Evolutionary conservation across 2,113 vertebrate genomes (phyloP), one percentile per base, ranked within the genome.

Genomic region (Zeus faber): DNA sequence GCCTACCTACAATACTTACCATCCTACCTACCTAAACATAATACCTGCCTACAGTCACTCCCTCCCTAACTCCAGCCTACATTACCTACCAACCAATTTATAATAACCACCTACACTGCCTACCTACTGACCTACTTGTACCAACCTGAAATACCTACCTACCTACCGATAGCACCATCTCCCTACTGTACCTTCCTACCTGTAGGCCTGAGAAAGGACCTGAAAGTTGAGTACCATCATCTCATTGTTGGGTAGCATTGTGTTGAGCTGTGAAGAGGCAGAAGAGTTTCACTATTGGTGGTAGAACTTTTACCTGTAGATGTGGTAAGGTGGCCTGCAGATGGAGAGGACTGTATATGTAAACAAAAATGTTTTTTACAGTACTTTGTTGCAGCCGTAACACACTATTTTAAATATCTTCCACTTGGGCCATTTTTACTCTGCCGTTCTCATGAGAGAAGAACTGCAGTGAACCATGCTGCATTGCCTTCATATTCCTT

Each of bases 201-300:
- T 18, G 27, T 16, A 24, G 39, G 18, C 1, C 57, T 25, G 57
- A 26, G 72, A 31, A 2, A 67, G 56, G 17, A 87, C 53, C 55
- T 76, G 69, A 13, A 90, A 57, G 62, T 84, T 75, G 7, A 88
- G 59, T 35, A 89, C 74, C 0, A 2, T 62, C 75, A 91, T 89
- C 14, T 31, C 31, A 39, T 82, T 26, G 13, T 25, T 40, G 0
- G 75, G 66, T 5, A 90, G 67, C 50, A 53, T 77, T 5, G 46
- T 47, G 54, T 70, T 62, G 25, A 91, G 79, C 89, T 91, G 41
- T 23, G 39, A 60, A 59, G 13, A 69, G 41, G 56, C 18, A 58
- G 26, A 57, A 2, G 10, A 11, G 5, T 39, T 13, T 46, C 7
- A 37, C 11, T 9, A 26, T 14, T n/a, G n/a, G n/a, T n/a, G n/a